Percentiles rank a stretch among this genome's conserved stretches.
phyloP scores from a whole-genome alignment of 2,113 vertebrate genomes.

The Macquaria australasica region DNA sequence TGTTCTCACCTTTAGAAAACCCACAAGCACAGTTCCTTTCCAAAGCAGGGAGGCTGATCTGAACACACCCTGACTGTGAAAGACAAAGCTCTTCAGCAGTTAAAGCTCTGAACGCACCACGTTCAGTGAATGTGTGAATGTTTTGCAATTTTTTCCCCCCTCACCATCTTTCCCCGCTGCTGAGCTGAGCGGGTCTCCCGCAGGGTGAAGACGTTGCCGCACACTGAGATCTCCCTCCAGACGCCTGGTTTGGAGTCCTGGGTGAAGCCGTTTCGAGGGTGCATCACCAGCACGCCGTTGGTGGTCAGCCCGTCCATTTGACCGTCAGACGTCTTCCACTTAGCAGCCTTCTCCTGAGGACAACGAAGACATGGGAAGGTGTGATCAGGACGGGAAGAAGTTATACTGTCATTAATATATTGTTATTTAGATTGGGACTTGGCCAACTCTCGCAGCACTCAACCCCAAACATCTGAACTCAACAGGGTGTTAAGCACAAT shows the following conservation, averaged over 20 bases:
- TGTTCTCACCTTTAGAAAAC: background rate
- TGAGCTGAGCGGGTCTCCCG: conserved; percentile 97
- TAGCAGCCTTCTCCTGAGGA: conserved; percentile 96
- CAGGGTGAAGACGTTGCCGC: conserved; percentile 96
- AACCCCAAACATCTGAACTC: background rate
- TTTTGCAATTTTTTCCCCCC: conserved; percentile 30
- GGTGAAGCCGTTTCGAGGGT: conserved; percentile 95
- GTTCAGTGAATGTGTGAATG: background rate
- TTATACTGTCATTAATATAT: background rate
- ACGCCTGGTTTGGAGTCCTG: conserved; percentile 97
- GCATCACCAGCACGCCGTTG: conserved; percentile 98
- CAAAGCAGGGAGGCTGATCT: conserved; percentile 3
- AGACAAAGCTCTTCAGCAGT: background rate
- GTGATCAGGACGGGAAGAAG: background rate
- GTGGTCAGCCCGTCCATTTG: conserved; percentile 99
- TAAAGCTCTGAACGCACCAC: background rate
- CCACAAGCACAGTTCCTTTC: background rate
- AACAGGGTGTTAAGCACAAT: background rate
- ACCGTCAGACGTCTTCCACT: conserved; percentile 96
- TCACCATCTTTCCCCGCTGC: conserved; percentile 97
- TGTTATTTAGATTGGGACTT: background rate
- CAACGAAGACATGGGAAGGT: background rate
- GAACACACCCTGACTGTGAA: background rate
- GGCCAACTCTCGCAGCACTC: background rate
- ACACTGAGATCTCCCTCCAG: conserved; percentile 99